Conservation (phyloP, 2,888 invertebrate species). For the Drosophila testacea region DNA sequence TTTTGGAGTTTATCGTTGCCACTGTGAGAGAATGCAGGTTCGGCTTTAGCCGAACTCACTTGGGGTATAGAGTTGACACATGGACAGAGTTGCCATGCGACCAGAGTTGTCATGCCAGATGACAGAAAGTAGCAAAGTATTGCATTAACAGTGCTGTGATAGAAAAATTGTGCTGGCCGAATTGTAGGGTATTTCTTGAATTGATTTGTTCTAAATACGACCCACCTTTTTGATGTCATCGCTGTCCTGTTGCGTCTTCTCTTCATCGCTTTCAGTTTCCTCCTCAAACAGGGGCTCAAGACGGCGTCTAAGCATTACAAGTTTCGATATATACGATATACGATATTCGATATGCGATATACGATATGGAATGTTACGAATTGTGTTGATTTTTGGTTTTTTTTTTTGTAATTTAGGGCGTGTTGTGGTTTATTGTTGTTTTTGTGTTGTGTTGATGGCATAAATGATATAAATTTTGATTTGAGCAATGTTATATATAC, state of each 20-base stretch:
- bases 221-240: conserved; percentile 85
- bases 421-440: conserved; percentile 38
- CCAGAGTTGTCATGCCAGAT: conserved; percentile 37
- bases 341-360: conserved; percentile 62
- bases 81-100: conserved; percentile 12
- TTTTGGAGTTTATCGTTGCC: background rate
- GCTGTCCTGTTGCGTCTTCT: conserved; percentile 85
- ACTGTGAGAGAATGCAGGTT: conserved; percentile 12
- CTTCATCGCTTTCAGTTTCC: conserved; percentile 89
- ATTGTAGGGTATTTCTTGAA: conserved; percentile 8
- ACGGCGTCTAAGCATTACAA: conserved; percentile 87
- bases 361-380: conserved; percentile 61
- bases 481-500: conserved; percentile 39
- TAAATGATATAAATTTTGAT: conserved; percentile 64
- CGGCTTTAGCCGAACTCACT: conserved; percentile 3
- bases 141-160: conserved; percentile 16
- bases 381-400: conserved; percentile 34
- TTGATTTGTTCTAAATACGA: conserved; percentile 80
- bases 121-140: conserved; percentile 6
- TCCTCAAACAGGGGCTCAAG: conserved; percentile 94
- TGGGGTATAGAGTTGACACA: conserved; percentile 26
- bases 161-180: conserved; percentile 14
- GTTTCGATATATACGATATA: conserved; percentile 64
- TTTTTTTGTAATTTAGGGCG: conserved; percentile 53
- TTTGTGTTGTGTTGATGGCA: conserved; percentile 40